phyloP scores from a whole-genome alignment of 1,140 invertebrate species.

The Meteorus sp. region DNA sequence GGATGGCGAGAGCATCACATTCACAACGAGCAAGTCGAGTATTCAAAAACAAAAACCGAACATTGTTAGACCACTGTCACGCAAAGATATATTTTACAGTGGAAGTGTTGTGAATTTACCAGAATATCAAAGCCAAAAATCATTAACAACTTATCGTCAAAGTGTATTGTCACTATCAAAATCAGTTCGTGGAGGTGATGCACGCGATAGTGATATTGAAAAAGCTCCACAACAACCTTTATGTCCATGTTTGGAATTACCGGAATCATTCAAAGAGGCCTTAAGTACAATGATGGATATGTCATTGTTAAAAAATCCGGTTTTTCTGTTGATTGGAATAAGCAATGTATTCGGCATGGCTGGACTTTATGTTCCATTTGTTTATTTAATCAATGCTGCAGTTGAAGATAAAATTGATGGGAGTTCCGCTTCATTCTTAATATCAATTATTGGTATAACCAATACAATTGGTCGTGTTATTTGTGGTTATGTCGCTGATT shows the following conservation, averaged over 20 bases:
- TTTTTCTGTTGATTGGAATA: conserved; percentile 90
- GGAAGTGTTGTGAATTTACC: conserved; percentile 90
- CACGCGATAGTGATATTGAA: conserved; percentile 67
- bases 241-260: conserved; percentile 78
- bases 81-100: conserved; percentile 98
- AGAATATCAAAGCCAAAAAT: conserved; percentile 90
- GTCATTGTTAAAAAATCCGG: conserved; percentile 84
- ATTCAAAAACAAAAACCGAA: conserved; percentile 64
- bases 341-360: conserved; percentile 95
- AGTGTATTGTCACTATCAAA: conserved; percentile 79
- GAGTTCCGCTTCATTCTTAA: conserved; percentile 78
- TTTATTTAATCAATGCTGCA: conserved; percentile 88
- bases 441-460: conserved; percentile 95
- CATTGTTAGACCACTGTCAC: conserved; percentile 88
- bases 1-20: conserved; percentile 56
- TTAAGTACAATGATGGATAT: conserved; percentile 93
- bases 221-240: conserved; percentile 66
- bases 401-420: conserved; percentile 66
- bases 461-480: conserved; percentile 88
- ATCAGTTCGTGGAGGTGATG: conserved; percentile 64
- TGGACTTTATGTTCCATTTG: conserved; percentile 93
- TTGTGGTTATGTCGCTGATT: conserved; percentile 84
- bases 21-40: conserved; percentile 59
- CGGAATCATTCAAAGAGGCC: conserved; percentile 79
- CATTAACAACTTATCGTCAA: conserved; percentile 83